Conservation (phyloP, 2,113 vertebrate genomes). For the Toxotes jaculatrix region DNA sequence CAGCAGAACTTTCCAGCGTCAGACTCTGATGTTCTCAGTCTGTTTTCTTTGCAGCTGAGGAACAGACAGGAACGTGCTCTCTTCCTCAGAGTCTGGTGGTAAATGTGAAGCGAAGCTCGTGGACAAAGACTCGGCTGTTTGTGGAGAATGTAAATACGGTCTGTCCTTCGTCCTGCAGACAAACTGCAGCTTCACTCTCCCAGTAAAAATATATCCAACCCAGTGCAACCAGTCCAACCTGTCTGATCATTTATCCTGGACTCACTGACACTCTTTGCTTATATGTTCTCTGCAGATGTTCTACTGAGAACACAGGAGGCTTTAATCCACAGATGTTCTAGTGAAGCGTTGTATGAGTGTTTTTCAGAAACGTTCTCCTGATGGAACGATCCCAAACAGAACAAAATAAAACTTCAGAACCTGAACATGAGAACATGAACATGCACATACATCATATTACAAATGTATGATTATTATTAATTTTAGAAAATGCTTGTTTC, state of each 20-base stretch:
- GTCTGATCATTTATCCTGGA: neutral
- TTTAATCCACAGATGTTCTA: neutral
- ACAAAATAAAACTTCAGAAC: too few relatives aligned
- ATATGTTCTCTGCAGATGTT: neutral
- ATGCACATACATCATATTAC: too few relatives aligned
- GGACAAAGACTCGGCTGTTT: neutral
- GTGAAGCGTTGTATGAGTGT: neutral
- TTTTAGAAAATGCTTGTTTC: too few relatives aligned
- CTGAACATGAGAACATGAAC: too few relatives aligned
- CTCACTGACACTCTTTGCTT: neutral
- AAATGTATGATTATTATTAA: too few relatives aligned
- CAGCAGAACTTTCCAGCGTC: neutral
- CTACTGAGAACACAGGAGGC: neutral
- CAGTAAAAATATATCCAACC: slow-evolving; percentile 75
- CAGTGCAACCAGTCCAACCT: slow-evolving; percentile 18
- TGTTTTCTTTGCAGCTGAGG: neutral
- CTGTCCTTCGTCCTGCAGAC: slow-evolving; percentile 50
- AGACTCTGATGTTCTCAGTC: neutral
- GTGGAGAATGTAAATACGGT: slow-evolving; percentile 72
- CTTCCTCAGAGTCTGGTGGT: neutral
- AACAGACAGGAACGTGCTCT: neutral
- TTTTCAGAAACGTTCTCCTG: too few relatives aligned
- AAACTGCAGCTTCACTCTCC: slow-evolving; percentile 56
- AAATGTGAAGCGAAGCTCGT: neutral
- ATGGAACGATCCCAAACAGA: too few relatives aligned